Evolutionary conservation across 2,797 vertebrate species (phyloP), one percentile per base, ranked within the genome.

Genomic region (Rhyacichthys aspro): DNA sequence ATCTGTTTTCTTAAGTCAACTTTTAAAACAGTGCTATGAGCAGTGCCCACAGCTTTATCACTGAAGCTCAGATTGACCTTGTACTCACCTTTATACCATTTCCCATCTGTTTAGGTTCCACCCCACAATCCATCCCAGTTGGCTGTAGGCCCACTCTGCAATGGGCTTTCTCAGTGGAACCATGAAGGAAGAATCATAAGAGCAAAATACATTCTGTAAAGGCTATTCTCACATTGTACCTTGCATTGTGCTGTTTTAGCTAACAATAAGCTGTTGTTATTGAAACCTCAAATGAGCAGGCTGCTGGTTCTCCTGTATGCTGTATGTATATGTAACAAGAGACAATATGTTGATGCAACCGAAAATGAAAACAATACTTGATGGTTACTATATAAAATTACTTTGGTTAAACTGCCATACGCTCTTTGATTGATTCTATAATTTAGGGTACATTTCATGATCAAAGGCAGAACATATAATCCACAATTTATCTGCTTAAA

Each of bases 1-100:
- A 91, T 90, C 90, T 92, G 91, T 88, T 92, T 93, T 90, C 86
- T 89, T 89, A 87, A 87, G 86, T 89, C 83, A 89, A 92, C 90
- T 93, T 91, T 91, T 89, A 90, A 91, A 92, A 91, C 88, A 90
- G 59, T 59, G 91, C 91, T 91, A 86, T 59, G 67, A 90, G 90
- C 90, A 78, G 81, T 91, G 92, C 91, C 91, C 86, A 89, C 86
- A 92, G 91, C 91, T 87, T 85, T 87, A 89, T 90, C 82, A 86
- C 80, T 75, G 78, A 83, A 87, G 86, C 91, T 83, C 79, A 82
- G 78, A 66, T 81, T 82, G 88, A 91, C 91, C 89, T 86, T 67
- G 73, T 45, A 36, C 86, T 86, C 87, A 87, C 83, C 86, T 91
- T 89, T 89, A 84, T 86, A 80, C 83, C 76, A 88, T 82, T 82